A percentile compares a stretch with the other conserved stretches of the same genome.
Conservation (phyloP, 1,140 invertebrate species). For the Eciton burchellii region DNA sequence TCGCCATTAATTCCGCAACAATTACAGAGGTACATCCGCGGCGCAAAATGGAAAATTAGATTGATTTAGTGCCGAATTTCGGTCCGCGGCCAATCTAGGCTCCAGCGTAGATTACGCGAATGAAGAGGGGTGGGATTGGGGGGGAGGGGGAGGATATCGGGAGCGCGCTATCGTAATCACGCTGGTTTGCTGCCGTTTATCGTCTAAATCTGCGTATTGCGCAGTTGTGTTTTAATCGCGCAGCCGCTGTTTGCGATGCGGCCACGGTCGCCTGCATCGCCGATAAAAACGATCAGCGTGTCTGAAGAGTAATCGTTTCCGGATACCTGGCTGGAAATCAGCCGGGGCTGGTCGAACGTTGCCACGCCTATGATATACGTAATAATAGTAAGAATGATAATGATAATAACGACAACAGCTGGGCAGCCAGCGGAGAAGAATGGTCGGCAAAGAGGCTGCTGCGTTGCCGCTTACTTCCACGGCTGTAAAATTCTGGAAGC, state of each 20-base stretch:
- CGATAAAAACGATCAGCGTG: neutral
- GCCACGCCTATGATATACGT: too few relatives aligned
- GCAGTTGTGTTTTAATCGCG: neutral
- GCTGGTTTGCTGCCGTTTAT: neutral
- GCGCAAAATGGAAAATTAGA: constrained; percentile 37
- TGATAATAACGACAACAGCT: too few relatives aligned
- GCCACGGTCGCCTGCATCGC: too few relatives aligned
- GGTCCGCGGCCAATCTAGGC: neutral
- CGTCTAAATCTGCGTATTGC: constrained; percentile 10
- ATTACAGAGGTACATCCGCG: neutral
- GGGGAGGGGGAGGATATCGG: too few relatives aligned
- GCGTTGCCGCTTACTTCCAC: too few relatives aligned
- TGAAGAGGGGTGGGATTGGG: too few relatives aligned
- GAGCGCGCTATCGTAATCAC: neutral
- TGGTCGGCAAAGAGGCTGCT: neutral
- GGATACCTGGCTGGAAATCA: neutral
- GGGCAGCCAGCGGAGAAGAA: neutral
- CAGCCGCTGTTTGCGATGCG: too few relatives aligned
- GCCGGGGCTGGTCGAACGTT: neutral
- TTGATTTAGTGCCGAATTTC: constrained; percentile 11
- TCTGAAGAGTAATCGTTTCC: neutral
- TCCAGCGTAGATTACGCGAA: constrained; percentile 19
- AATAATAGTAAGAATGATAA: neutral
- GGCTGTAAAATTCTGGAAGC: constrained; percentile 8
- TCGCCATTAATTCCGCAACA: constrained; percentile 16